phyloP scores from a whole-genome alignment of 2,113 vertebrate species.

The Lepus americanus region DNA sequence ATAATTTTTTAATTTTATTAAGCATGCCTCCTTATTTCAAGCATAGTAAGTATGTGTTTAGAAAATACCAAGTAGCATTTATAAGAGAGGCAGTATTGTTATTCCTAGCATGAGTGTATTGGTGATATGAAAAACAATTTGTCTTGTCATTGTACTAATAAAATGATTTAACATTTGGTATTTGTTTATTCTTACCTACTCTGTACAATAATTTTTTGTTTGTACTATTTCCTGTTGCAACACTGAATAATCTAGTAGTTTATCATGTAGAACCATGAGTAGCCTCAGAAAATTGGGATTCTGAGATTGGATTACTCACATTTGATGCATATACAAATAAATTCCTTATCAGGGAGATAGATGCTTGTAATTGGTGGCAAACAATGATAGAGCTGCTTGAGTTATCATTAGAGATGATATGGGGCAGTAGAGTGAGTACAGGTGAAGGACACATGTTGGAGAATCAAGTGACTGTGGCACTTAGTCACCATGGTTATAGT shows the following conservation, averaged over 20 bases:
- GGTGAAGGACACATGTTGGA: no score
- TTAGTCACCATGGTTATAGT: not conserved
- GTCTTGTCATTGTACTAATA: constrained; percentile 72
- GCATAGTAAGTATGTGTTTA: constrained; percentile 59
- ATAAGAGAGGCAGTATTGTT: constrained; percentile 62
- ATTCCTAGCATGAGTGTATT: constrained; percentile 67
- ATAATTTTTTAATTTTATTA: constrained; percentile 60
- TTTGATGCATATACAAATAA: not conserved
- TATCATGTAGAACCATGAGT: not conserved
- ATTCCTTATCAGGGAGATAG: not conserved
- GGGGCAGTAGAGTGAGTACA: not conserved
- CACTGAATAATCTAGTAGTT: not conserved
- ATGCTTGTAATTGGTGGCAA: not conserved
- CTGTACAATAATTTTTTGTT: not conserved
- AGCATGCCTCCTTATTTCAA: constrained; percentile 67
- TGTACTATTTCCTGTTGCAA: not conserved
- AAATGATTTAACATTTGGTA: constrained; percentile 35
- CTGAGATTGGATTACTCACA: not conserved
- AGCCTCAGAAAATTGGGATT: not conserved
- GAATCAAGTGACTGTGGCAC: not conserved
- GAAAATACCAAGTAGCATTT: constrained; percentile 43
- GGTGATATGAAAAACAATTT: constrained; percentile 54
- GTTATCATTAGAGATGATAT: not conserved
- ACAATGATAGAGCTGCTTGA: not conserved
- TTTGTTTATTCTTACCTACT: not conserved